Conservation (phyloP, 2,888 invertebrate genomes). For the Agonum fuliginosum region DNA sequence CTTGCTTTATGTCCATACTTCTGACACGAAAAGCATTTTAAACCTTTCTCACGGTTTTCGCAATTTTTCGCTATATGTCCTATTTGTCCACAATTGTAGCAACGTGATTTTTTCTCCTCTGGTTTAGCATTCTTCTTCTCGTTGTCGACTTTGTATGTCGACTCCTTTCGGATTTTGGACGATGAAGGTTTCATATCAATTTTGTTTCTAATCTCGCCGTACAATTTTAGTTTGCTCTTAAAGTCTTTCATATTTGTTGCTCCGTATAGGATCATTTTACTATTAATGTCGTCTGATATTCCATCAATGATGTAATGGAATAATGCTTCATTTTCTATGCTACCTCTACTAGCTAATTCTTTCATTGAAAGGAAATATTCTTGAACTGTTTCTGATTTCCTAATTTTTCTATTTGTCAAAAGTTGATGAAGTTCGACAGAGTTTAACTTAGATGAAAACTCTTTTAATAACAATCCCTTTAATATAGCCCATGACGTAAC, state of each 20-base stretch:
- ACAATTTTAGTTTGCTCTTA: slow-evolving; percentile 62
- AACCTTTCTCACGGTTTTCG: slow-evolving; percentile 63
- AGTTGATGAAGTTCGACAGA: slow-evolving; percentile 60
- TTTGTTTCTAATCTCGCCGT: slow-evolving; percentile 60
- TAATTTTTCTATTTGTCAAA: slow-evolving; percentile 65
- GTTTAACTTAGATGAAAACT: slow-evolving; percentile 14
- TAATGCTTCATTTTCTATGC: slow-evolving; percentile 67
- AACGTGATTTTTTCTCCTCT: slow-evolving; percentile 1
- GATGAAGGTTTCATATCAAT: neutral
- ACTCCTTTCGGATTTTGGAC: neutral
- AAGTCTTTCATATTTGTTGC: slow-evolving; percentile 61
- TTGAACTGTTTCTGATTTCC: slow-evolving; percentile 66
- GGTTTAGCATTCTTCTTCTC: neutral
- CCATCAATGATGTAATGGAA: slow-evolving; percentile 70
- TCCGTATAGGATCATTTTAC: slow-evolving; percentile 64
- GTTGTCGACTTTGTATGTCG: neutral
- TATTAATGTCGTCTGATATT: slow-evolving; percentile 64
- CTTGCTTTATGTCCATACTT: slow-evolving; percentile 64
- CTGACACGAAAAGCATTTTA: slow-evolving; percentile 67
- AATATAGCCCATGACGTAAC: slow-evolving; percentile 9
- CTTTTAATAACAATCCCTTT: slow-evolving; percentile 25
- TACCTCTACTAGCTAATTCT: slow-evolving; percentile 67
- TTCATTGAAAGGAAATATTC: slow-evolving; percentile 69
- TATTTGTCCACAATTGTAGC: slow-evolving; percentile 60
- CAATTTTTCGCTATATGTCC: slow-evolving; percentile 59